Percentiles rank a stretch among this genome's conserved stretches.
Evolutionary conservation across 2,797 vertebrate genomes (phyloP).

Genomic region (Protonibea diacanthus): DNA sequence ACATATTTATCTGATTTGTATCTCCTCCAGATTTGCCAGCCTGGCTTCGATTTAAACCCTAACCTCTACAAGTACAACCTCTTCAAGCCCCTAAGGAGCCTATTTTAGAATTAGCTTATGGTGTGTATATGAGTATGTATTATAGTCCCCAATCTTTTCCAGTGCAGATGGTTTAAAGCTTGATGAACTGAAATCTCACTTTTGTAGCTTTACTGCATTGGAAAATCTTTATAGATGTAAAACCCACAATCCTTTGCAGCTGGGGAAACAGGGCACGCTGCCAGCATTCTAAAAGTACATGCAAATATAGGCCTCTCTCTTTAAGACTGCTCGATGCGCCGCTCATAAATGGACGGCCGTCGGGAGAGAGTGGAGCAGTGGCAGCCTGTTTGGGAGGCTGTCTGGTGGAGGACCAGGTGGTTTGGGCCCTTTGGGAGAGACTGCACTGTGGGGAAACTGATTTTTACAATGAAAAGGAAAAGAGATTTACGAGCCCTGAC

Average conservation of each 20-base stretch:
- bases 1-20: slow-evolving; percentile 31
- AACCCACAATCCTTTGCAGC: slow-evolving; percentile 89
- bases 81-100: slow-evolving; percentile 75
- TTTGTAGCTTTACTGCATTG: slow-evolving; percentile 83
- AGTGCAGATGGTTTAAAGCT: slow-evolving; percentile 86
- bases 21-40: slow-evolving; percentile 42
- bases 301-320: slow-evolving; percentile 78
- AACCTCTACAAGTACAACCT: slow-evolving; percentile 73
- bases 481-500: slow-evolving; percentile 83
- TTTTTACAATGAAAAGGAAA: slow-evolving; percentile 83
- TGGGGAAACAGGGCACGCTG: slow-evolving; percentile 83
- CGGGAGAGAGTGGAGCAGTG: slow-evolving; percentile 57
- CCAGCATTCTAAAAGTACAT: slow-evolving; percentile 83
- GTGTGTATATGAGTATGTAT: slow-evolving; percentile 75
- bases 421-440: slow-evolving; percentile 67
- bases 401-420: slow-evolving; percentile 73
- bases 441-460: slow-evolving; percentile 65
- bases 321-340: slow-evolving; percentile 65
- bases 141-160: slow-evolving; percentile 76
- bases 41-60: slow-evolving; percentile 54
- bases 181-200: slow-evolving; percentile 86
- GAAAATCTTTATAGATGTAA: slow-evolving; percentile 87
- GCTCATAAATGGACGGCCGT: slow-evolving; percentile 77
- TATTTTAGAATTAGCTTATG: slow-evolving; percentile 83
- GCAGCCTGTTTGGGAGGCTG: slow-evolving; percentile 71